Evolutionary conservation across 2,113 vertebrate genomes (phyloP).

Genomic region (Zootoca vivipara): DNA sequence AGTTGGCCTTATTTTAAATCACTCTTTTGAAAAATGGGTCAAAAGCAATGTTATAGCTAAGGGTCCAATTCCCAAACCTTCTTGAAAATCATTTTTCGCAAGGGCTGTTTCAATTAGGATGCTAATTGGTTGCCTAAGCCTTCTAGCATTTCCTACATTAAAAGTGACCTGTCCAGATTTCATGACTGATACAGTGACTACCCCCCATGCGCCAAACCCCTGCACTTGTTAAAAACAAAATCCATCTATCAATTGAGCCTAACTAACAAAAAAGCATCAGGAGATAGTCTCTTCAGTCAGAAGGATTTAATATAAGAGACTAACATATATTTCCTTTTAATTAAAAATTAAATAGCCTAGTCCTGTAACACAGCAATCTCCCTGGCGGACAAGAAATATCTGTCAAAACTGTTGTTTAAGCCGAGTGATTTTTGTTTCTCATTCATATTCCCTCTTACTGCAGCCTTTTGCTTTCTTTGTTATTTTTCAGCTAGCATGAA

Average conservation of each 20-base stretch:
- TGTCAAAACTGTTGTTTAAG: neutral
- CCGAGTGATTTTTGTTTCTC: neutral
- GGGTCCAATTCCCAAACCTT: neutral
- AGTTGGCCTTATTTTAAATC: neutral
- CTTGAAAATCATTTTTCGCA: neutral
- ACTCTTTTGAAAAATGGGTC: conserved; percentile 17
- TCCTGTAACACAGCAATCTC: conserved; percentile 47
- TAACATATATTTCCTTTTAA: conserved; percentile 8
- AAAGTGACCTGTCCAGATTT: conserved; percentile 41
- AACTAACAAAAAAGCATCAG: conserved; percentile 51
- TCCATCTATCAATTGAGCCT: conserved; percentile 36
- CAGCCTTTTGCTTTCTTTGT: neutral
- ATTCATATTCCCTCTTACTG: neutral
- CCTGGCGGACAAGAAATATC: conserved; percentile 18
- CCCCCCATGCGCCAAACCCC: conserved; percentile 33
- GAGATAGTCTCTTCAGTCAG: neutral
- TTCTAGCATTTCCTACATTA: conserved; percentile 40
- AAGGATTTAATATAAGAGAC: conserved; percentile 36
- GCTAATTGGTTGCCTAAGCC: neutral
- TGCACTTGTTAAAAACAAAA: conserved; percentile 57
- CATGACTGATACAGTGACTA: conserved; percentile 36
- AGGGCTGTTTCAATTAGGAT: neutral
- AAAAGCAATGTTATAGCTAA: neutral
- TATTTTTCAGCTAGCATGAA: neutral
- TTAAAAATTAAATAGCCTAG: conserved; percentile 12